Conservation (phyloP, 1,140 invertebrate species). For the Drosophila lacertosa region DNA sequence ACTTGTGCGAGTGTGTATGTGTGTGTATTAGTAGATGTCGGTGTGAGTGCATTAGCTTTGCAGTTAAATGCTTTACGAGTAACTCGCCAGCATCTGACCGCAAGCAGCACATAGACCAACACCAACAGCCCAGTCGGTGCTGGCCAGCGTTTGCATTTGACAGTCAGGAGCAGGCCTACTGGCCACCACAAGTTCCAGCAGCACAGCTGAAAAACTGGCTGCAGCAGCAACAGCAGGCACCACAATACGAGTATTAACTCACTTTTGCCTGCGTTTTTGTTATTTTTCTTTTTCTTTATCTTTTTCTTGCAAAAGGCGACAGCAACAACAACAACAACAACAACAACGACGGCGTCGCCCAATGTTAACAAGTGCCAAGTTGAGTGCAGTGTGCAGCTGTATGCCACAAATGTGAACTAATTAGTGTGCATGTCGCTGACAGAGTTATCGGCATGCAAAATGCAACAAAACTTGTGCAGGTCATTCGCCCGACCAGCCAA, state of each 20-base stretch:
- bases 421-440: conserved; percentile 81
- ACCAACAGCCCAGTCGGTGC: conserved; percentile 20
- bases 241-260: conserved; percentile 65
- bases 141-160: conserved; percentile 68
- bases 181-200: conserved; percentile 27
- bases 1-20: conserved; percentile 12
- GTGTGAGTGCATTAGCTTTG: conserved; percentile 77
- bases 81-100: conserved; percentile 53
- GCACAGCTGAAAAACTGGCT: conserved; percentile 68
- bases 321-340: conserved; percentile 1
- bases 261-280: conserved; percentile 67
- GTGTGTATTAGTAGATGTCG: conserved; percentile 43
- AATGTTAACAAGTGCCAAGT: conserved; percentile 69
- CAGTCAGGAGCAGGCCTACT: conserved; percentile 66
- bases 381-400: conserved; percentile 58
- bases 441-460: conserved; percentile 58
- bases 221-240: conserved; percentile 52
- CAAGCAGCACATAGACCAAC: conserved; percentile 17
- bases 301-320: conserved; percentile 15
- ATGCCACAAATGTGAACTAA: conserved; percentile 66
- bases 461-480: conserved; percentile 45
- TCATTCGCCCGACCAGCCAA: conserved; percentile 58
- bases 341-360: conserved; percentile 27
- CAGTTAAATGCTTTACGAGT: conserved; percentile 69
- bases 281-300: conserved; percentile 21